Conservation (phyloP, 2,888 invertebrate genomes). For the Teleiodes luculella region DNA sequence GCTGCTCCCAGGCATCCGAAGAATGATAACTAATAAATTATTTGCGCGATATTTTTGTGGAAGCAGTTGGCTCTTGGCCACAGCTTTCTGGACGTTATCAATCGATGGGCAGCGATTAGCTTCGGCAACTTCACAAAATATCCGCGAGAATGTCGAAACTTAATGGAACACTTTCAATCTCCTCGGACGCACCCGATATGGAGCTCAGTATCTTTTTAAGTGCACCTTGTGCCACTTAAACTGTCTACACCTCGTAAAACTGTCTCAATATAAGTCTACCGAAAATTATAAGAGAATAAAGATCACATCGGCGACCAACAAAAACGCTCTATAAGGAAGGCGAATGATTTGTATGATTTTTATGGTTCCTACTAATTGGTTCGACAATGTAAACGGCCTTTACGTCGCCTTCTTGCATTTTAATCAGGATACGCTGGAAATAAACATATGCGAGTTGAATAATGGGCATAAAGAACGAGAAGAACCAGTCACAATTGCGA, state of each 20-base stretch:
- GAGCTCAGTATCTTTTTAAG: conserved; percentile 38
- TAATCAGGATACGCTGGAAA: conserved; percentile 66
- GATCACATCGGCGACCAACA: conserved; percentile 41
- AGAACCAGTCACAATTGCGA: conserved; percentile 74
- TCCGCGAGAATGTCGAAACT: conserved; percentile 26
- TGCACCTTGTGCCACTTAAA: conserved; percentile 48
- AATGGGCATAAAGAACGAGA: conserved; percentile 69
- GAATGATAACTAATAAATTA: conserved; percentile 73
- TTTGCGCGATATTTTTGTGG: conserved; percentile 69
- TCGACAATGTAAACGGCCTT: conserved; percentile 68
- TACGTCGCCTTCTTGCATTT: conserved; percentile 63
- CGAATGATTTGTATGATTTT: conserved; percentile 65
- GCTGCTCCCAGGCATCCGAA: conserved; percentile 59
- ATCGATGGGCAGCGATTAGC: conserved; percentile 30
- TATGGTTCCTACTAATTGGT: conserved; percentile 69
- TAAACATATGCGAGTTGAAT: conserved; percentile 60
- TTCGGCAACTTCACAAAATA: conserved; percentile 36
- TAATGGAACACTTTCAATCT: conserved; percentile 21
- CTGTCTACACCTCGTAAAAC: conserved; percentile 67
- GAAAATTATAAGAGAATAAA: conserved; percentile 55
- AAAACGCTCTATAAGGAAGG: conserved; percentile 60
- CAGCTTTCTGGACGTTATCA: conserved; percentile 52
- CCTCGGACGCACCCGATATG: conserved; percentile 38
- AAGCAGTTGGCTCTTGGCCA: conserved; percentile 68
- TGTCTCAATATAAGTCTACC: conserved; percentile 54